Percentiles rank a stretch among this genome's conserved stretches.
These are phyloP conservation scores for Elanoides forficatus DNA, from an alignment of 2,113 vertebrate species.

Conservation along the genomic window DNA sequence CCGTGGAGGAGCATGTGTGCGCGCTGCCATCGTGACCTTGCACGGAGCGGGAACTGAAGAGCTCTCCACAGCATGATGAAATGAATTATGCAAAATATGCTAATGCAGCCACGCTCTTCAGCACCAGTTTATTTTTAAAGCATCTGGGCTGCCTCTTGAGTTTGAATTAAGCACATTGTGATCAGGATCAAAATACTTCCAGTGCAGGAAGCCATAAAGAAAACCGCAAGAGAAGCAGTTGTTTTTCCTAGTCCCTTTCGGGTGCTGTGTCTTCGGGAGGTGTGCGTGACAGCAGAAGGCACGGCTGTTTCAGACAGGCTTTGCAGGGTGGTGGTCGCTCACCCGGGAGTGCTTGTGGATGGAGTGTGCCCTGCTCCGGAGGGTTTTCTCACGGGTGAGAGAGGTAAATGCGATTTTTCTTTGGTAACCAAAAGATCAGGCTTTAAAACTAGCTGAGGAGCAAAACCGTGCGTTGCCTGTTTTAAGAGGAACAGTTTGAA, in stretches of 20 bases:
- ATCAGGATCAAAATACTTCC: neutral
- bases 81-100: neutral
- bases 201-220: neutral
- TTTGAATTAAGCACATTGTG: neutral
- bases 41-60: neutral
- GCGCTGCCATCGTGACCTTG: neutral
- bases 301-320: neutral
- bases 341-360: fast-evolving
- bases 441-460: neutral
- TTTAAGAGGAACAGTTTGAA: neutral
- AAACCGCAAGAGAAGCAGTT: fast-evolving
- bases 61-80: neutral
- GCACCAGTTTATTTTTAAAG: neutral
- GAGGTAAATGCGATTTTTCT: neutral
- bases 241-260: neutral
- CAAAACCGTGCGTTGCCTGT: neutral
- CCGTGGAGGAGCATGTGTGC: neutral
- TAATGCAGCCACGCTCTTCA: neutral
- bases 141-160: neutral
- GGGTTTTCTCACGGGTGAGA: neutral
- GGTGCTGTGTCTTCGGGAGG: fast-evolving
- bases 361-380: fast-evolving
- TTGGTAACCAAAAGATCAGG: neutral
- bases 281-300: neutral
- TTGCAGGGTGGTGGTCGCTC: neutral